phyloP scores from a whole-genome alignment of 1,140 invertebrate species.

The Nixonia krombeini region DNA sequence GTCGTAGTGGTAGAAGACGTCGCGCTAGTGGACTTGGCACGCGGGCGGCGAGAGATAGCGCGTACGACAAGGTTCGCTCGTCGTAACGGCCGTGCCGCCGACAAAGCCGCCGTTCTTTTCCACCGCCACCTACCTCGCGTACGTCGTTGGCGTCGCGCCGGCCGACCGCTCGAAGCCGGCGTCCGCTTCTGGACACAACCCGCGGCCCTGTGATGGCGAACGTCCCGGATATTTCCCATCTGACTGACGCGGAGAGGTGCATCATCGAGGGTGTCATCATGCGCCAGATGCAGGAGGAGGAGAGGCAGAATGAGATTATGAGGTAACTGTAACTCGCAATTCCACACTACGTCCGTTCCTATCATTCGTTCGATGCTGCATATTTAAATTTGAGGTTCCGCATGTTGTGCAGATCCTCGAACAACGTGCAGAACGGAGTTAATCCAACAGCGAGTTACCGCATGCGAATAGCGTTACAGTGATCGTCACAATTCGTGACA shows the following conservation, averaged over 20 bases:
- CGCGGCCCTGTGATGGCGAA: constrained; percentile 76
- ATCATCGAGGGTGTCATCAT: constrained; percentile 98
- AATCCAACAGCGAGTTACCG: no score
- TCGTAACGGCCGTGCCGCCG: constrained; percentile 11
- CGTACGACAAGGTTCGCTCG: constrained; percentile 3
- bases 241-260: constrained; percentile 96
- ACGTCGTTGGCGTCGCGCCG: constrained; percentile 37
- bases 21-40: constrained; percentile 44
- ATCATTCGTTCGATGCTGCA: no score
- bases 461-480: no score
- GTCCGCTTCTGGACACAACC: background rate
- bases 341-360: no score
- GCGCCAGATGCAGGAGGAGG: constrained; percentile 96
- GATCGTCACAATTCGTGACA: no score
- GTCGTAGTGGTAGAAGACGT: constrained; percentile 68
- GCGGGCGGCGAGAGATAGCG: constrained; percentile 14
- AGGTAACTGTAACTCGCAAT: no score
- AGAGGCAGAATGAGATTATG: constrained; percentile 94
- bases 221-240: constrained; percentile 96
- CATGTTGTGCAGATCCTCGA: no score
- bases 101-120: constrained; percentile 31
- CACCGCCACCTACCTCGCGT: constrained; percentile 40
- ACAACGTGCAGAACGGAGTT: no score
- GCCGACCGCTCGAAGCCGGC: constrained; percentile 10
- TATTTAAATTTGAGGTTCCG: no score